Evolutionary conservation across 2,797 vertebrate genomes (phyloP).

Genomic region (Rhodeus uyekii): DNA sequence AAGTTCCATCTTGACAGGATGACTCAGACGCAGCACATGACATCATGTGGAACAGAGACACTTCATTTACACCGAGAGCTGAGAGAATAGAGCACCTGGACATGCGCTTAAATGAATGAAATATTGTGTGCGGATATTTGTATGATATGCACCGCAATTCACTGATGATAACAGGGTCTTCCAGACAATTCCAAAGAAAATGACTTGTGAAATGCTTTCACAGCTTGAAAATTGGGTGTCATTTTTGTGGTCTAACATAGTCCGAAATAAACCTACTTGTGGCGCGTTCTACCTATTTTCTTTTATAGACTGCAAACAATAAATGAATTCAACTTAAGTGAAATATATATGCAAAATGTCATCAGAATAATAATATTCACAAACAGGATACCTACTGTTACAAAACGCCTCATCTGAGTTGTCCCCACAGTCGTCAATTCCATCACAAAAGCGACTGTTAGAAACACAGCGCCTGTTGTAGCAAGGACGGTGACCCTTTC

Average conservation of each 20-base stretch:
- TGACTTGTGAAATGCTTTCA: constrained; percentile 28
- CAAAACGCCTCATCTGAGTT: constrained; percentile 93
- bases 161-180: constrained; percentile 37
- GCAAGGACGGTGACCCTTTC: constrained; percentile 88
- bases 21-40: constrained; percentile 82
- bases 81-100: constrained; percentile 36
- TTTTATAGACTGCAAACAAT: constrained; percentile 8
- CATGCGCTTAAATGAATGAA: constrained; percentile 36
- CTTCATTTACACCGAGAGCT: constrained; percentile 45
- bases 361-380: neutral
- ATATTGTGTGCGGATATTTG: constrained; percentile 22
- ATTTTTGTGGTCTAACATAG: constrained; percentile 19
- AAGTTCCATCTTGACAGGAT: constrained; percentile 88
- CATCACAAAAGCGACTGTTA: constrained; percentile 87
- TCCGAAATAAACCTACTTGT: constrained; percentile 10
- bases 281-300: neutral
- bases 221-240: constrained; percentile 23
- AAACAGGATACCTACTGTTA: constrained; percentile 81
- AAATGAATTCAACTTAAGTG: neutral
- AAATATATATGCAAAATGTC: constrained; percentile 14
- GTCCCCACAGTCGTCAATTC: constrained; percentile 91
- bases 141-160: constrained; percentile 43
- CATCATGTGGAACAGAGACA: constrained; percentile 74
- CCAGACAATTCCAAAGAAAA: constrained; percentile 27
- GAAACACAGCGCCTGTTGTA: constrained; percentile 89